Conservation (phyloP, 2,113 vertebrate species). For the Agelaius tricolor region DNA sequence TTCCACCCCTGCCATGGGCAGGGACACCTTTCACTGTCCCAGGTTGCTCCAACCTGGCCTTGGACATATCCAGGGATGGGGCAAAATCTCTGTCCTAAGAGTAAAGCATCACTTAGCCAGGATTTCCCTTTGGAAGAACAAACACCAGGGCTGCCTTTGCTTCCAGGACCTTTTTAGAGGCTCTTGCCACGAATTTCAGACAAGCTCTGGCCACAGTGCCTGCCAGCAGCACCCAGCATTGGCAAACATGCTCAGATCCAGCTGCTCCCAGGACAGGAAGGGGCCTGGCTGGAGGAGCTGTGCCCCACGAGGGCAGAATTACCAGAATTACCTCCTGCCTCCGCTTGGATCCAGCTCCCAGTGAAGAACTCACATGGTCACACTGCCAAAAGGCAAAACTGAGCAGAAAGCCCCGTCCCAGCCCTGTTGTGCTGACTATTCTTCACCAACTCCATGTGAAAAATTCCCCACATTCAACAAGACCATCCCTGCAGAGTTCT, state of each 20-base stretch:
- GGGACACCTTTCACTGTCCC: neutral
- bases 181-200: neutral
- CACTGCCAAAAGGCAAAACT: neutral
- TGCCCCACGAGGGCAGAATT: neutral
- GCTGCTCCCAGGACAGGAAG: neutral
- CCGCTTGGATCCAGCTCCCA: neutral
- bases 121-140: neutral
- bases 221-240: neutral
- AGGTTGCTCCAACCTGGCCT: neutral
- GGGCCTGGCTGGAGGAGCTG: neutral
- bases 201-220: neutral
- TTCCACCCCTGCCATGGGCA: neutral
- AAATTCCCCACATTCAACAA: constrained; percentile 31
- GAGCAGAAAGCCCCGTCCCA: neutral
- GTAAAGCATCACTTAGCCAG: neutral
- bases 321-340: neutral
- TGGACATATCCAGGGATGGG: neutral
- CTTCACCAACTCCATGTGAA: neutral
- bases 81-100: neutral
- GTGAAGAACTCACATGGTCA: neutral
- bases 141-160: neutral
- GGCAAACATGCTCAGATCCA: neutral
- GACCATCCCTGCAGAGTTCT: constrained; percentile 22
- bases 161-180: neutral
- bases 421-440: constrained; percentile 10